phyloP scores from a whole-genome alignment of 1,140 invertebrate species.

The Cotesia typhae region DNA sequence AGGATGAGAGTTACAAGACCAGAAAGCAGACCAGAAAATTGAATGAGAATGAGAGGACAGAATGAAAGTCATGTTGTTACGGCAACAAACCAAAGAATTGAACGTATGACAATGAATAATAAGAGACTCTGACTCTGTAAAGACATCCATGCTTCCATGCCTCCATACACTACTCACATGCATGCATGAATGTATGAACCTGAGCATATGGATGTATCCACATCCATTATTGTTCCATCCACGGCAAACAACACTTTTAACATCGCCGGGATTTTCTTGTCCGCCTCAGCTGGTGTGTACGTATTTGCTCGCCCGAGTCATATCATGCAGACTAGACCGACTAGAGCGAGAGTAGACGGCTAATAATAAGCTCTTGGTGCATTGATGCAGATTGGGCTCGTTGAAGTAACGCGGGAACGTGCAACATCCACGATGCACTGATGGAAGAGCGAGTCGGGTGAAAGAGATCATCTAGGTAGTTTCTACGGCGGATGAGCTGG shows the following conservation, averaged over 20 bases:
- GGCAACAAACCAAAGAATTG: no score
- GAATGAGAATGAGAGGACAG: no score
- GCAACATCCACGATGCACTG: neutral
- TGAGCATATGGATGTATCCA: neutral
- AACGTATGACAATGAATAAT: no score
- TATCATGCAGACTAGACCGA: neutral
- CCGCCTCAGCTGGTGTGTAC: slow-evolving; percentile 20
- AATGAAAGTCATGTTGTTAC: no score
- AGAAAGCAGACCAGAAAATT: no score
- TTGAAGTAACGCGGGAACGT: slow-evolving; percentile 21
- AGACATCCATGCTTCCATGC: no score
- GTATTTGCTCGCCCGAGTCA: slow-evolving; percentile 18
- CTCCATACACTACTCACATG: no score
- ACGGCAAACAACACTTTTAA: neutral
- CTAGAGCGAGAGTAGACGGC: neutral
- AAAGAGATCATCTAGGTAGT: slow-evolving; percentile 19
- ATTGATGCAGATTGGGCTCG: slow-evolving; percentile 22
- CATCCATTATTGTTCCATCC: slow-evolving; percentile 10
- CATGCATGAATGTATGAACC: neutral
- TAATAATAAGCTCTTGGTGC: slow-evolving; percentile 17
- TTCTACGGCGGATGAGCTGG: slow-evolving; percentile 21
- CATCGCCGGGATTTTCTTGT: slow-evolving; percentile 27
- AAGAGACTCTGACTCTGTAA: no score
- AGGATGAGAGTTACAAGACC: no score
- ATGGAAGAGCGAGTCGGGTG: slow-evolving; percentile 30